These are phyloP conservation scores for Plecotus auritus DNA, from an alignment of 2,113 vertebrate species.

Conservation along the genomic window DNA sequence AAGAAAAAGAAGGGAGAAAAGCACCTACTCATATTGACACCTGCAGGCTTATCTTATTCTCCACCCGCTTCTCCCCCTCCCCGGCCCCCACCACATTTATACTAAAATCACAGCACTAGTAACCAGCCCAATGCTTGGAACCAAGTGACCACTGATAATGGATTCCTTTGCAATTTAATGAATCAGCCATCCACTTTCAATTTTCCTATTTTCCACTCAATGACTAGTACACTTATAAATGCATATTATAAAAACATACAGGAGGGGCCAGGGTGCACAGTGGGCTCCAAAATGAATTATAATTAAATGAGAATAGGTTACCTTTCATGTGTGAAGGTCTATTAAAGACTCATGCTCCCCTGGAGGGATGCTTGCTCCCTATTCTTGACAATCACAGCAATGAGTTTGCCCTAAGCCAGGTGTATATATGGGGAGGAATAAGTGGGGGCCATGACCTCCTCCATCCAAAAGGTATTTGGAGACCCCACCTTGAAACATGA, in stretches of 20 bases:
- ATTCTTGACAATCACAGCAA: not conserved
- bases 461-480: not conserved
- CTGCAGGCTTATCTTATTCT: not conserved
- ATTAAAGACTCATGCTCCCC: not conserved
- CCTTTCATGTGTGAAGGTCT: constrained; percentile 22
- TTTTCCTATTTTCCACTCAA: constrained; percentile 60
- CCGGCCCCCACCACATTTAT: not conserved
- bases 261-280: not conserved
- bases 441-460: not conserved
- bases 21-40: not conserved
- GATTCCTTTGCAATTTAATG: constrained; percentile 53
- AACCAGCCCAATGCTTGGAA: constrained; percentile 6
- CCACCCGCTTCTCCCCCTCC: no score
- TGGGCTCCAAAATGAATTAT: not conserved
- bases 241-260: constrained; percentile 64
- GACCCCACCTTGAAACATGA: not conserved
- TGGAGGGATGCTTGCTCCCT: not conserved
- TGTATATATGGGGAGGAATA: not conserved
- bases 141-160: constrained; percentile 15
- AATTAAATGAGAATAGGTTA: constrained; percentile 12
- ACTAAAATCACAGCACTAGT: not conserved
- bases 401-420: not conserved
- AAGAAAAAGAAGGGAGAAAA: not conserved
- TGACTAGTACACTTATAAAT: constrained; percentile 25
- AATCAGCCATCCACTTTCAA: constrained; percentile 41